phyloP scores from a whole-genome alignment of 1,140 invertebrate genomes.

The Lepidurus arcticus region DNA sequence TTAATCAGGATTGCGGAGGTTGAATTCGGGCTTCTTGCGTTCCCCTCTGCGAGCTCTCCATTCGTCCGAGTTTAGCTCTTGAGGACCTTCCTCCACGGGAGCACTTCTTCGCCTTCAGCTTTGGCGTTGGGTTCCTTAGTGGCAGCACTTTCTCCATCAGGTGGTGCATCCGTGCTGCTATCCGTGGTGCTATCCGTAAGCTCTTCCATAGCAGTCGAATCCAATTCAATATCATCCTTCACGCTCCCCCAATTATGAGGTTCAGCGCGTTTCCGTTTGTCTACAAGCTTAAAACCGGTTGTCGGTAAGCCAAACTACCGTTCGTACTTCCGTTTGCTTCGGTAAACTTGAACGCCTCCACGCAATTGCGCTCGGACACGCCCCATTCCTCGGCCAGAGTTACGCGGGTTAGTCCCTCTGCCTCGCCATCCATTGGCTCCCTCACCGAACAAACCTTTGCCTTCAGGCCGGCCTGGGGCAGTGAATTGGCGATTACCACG shows the following conservation, averaged over 20 bases:
- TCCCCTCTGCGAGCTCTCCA: slow-evolving; percentile 71
- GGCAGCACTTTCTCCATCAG: slow-evolving; percentile 35
- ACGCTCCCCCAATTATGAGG: slow-evolving; percentile 92
- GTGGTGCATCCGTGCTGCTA: too few species aligned
- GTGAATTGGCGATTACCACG: slow-evolving; percentile 40
- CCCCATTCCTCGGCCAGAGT: slow-evolving; percentile 42
- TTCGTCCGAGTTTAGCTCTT: slow-evolving; percentile 76
- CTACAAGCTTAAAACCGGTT: slow-evolving; percentile 85
- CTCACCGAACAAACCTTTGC: slow-evolving; percentile 37
- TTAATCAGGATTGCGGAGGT: slow-evolving; percentile 84
- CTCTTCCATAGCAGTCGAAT: background rate
- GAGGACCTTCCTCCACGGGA: slow-evolving; percentile 38
- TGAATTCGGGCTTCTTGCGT: slow-evolving; percentile 73
- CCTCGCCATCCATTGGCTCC: slow-evolving; percentile 39
- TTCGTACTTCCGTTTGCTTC: slow-evolving; percentile 86
- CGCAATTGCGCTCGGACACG: slow-evolving; percentile 46
- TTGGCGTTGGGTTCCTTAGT: slow-evolving; percentile 45
- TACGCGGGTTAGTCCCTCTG: slow-evolving; percentile 38
- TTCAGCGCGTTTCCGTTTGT: slow-evolving; percentile 89
- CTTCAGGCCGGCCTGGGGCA: slow-evolving; percentile 38
- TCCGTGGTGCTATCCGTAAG: background rate
- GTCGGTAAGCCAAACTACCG: slow-evolving; percentile 90
- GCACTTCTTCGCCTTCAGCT: slow-evolving; percentile 58
- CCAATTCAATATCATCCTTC: slow-evolving; percentile 73
- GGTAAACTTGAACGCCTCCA: slow-evolving; percentile 57